Evolutionary conservation across 2,113 vertebrate species (phyloP).

Genomic region (Cheirogaleus medius): DNA sequence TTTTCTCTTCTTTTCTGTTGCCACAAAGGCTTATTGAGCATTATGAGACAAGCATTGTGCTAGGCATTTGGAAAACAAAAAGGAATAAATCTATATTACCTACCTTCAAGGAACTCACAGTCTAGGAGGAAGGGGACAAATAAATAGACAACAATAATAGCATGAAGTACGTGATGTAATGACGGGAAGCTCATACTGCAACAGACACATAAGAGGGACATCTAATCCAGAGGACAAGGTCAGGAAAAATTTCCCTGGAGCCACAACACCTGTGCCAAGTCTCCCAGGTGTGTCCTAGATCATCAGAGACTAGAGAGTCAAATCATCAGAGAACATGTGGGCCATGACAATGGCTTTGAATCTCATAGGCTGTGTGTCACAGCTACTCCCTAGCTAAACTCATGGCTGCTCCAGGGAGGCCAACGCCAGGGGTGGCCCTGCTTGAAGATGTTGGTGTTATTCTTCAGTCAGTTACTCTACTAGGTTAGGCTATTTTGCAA

Average conservation of each 20-base stretch:
- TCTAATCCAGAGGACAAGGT: neutral
- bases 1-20: slow-evolving; percentile 6
- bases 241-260: neutral
- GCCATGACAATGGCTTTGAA: neutral
- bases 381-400: neutral
- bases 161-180: neutral
- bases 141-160: neutral
- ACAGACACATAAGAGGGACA: neutral
- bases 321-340: no score
- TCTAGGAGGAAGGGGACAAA: neutral
- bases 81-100: neutral
- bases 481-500: neutral
- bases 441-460: neutral
- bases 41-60: neutral
- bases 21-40: neutral
- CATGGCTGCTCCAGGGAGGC: neutral
- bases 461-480: neutral
- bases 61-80: neutral
- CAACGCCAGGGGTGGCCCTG: neutral
- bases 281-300: neutral
- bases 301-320: neutral
- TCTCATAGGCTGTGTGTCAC: neutral
- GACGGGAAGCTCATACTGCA: neutral
- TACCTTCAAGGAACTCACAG: neutral
- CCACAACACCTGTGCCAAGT: neutral